Evolutionary conservation across 2,797 vertebrate species (phyloP), one percentile per base, ranked within the genome.

Genomic region (Sebastes minor): DNA sequence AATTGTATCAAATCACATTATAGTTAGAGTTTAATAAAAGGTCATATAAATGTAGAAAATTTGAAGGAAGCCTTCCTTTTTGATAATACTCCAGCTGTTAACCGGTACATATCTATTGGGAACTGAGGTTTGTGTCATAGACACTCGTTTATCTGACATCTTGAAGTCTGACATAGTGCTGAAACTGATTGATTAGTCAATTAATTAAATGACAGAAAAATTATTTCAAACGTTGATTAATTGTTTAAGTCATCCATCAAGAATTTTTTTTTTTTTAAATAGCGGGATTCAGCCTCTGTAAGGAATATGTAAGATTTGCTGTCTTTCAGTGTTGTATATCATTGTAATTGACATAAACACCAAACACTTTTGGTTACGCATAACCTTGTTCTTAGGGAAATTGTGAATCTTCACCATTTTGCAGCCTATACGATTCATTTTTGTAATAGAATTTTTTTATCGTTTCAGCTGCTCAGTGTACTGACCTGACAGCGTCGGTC

Each of bases 401-500:
- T 42, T 13, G 23, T 28, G 53, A 25, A 27, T 70, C 38, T 1
- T 62, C n/a, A 32, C 28, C 0, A 10, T 57, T 71, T 59, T 27
- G 42, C 12, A 38, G 6, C 1, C 6, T 42, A 27, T 23, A 69
- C 2, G 0, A 23, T 10, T 10, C 0, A 33, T 35, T 30, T 20
- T 59, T 1, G 27, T 3, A 22, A 5, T 46, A 46, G 6, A 18
- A 7, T 52, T 52, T 10, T 49, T 49, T 38, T 42, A 14, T 46
- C 2, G 16, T 53, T 32, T 12, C 11, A 55, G 12, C 13, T 64
- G 14, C 42, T 76, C 22, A 10, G 33, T 55, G 33, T 53, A 83
- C 95, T 84, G 84, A 98, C 97, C 97, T 96, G 86, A 99, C 93
- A 12, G 97, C 97, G 28, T 97, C 94, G 0, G 95, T 94, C 91